Conservation (phyloP, 2,888 invertebrate genomes). For the Stomorhina lunata region DNA sequence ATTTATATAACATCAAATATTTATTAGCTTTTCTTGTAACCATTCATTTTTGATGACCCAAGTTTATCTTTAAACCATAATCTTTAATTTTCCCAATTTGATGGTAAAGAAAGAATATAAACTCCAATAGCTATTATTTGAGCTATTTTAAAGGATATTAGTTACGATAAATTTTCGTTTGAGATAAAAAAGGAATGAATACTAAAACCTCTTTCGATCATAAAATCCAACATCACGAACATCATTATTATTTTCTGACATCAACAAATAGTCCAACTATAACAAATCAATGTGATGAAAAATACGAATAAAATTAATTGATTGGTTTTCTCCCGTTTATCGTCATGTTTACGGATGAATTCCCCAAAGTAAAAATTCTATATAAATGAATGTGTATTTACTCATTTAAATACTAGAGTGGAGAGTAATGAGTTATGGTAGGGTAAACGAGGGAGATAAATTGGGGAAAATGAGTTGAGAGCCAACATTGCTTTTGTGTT, state of each 20-base stretch:
- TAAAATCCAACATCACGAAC: background rate
- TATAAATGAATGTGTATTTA: background rate
- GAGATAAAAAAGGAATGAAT: background rate
- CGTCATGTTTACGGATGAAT: slow-evolving; percentile 73
- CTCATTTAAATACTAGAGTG: background rate
- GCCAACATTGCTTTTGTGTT: background rate
- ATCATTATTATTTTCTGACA: background rate
- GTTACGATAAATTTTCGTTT: too few species aligned
- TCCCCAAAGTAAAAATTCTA: too few species aligned
- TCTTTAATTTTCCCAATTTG: background rate
- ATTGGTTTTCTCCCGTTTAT: slow-evolving; percentile 73
- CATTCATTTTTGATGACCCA: background rate
- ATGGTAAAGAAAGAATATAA: too few species aligned
- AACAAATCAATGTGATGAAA: slow-evolving; percentile 22
- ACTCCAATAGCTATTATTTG: background rate
- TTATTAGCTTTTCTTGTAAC: background rate
- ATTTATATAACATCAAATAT: too few species aligned
- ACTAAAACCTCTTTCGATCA: background rate
- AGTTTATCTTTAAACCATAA: background rate
- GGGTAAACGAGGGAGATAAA: background rate
- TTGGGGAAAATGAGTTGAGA: background rate
- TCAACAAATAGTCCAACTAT: background rate
- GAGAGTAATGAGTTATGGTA: background rate
- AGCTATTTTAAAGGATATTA: background rate
- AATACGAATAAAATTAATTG: slow-evolving; percentile 72